These are phyloP conservation scores for Saguinus imperator DNA, from an alignment of 2,113 vertebrate genomes.

Conservation along the genomic window DNA sequence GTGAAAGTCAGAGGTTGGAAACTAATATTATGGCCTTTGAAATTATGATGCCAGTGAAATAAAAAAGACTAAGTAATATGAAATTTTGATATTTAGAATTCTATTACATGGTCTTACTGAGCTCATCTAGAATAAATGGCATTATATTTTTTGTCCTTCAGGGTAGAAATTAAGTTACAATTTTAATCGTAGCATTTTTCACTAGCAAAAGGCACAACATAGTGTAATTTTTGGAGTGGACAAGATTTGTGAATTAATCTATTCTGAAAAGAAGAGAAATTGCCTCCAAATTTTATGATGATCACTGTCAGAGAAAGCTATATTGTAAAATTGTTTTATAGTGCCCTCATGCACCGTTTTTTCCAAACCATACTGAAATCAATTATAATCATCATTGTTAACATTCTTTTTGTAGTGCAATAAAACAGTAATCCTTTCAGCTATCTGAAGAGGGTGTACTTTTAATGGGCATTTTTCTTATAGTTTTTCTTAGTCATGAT, in stretches of 20 bases:
- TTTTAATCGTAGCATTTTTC: slow-evolving; percentile 1
- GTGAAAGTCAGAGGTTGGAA: background rate
- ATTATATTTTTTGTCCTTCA: slow-evolving; percentile 7
- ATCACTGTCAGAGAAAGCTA: background rate
- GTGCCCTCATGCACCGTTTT: background rate
- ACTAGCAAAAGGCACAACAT: background rate
- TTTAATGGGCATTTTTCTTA: slow-evolving; percentile 41
- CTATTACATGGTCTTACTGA: background rate
- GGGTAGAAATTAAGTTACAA: slow-evolving; percentile 47
- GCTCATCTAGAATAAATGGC: background rate
- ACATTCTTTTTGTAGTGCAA: slow-evolving; percentile 12
- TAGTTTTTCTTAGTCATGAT: slow-evolving; percentile 48
- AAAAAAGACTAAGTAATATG: slow-evolving; percentile 8
- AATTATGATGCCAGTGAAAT: slow-evolving; percentile 21
- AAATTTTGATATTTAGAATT: slow-evolving; percentile 41
- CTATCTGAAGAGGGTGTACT: background rate
- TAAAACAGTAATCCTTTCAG: slow-evolving; percentile 40
- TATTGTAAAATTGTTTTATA: slow-evolving; percentile 28
- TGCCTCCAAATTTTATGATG: slow-evolving; percentile 42
- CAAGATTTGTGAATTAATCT: slow-evolving; percentile 5
- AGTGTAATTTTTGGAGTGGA: background rate
- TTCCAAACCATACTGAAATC: background rate
- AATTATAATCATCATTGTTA: slow-evolving; percentile 30
- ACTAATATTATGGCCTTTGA: background rate
- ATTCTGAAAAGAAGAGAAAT: slow-evolving; percentile 31